A percentile compares a stretch with the other conserved stretches of the same genome.
Evolutionary conservation across 2,888 invertebrate genomes (phyloP).

Genomic region (Drosophila meridiana): DNA sequence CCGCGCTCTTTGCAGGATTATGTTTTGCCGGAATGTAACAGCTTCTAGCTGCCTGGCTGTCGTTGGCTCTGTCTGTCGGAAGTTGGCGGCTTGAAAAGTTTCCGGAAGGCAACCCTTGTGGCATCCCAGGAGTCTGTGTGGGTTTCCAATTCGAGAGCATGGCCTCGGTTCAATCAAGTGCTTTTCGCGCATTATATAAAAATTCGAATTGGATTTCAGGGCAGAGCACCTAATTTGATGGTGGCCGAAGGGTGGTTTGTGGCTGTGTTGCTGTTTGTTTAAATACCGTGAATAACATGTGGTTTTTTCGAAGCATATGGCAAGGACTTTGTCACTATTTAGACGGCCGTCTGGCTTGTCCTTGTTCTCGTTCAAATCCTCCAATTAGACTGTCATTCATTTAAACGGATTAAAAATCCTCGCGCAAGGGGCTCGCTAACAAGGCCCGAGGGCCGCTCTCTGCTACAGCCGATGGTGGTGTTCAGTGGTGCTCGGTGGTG

Average conservation of each 20-base stretch:
- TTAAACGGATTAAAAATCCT: constrained; percentile 83
- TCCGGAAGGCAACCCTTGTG: constrained; percentile 49
- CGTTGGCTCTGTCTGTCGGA: constrained; percentile 10
- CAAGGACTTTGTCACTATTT: constrained; percentile 84
- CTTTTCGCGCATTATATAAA: constrained; percentile 82
- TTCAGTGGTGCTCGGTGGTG: constrained; percentile 11
- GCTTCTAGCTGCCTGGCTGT: constrained; percentile 62
- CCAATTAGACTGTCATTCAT: constrained; percentile 85
- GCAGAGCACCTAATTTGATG: constrained; percentile 71
- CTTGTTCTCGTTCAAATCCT: constrained; percentile 78
- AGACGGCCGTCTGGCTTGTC: constrained; percentile 53
- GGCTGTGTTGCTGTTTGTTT: constrained; percentile 80
- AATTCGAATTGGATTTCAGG: constrained; percentile 83
- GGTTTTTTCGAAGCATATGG: constrained; percentile 85
- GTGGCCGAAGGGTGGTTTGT: constrained; percentile 63
- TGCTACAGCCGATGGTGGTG: constrained; percentile 1
- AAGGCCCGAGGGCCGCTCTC: constrained; percentile 60
- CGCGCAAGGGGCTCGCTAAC: constrained; percentile 56
- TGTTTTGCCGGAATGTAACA: constrained; percentile 57
- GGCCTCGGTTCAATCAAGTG: constrained; percentile 73
- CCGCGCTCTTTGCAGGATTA: constrained; percentile 47
- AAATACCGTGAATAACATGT: constrained; percentile 85
- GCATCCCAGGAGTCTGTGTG: constrained; percentile 59
- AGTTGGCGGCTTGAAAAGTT: constrained; percentile 44
- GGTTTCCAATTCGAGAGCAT: constrained; percentile 15